A percentile compares a stretch with the other conserved stretches of the same genome.
Evolutionary conservation across 2,113 vertebrate species (phyloP).

Genomic region (Ameiurus melas): DNA sequence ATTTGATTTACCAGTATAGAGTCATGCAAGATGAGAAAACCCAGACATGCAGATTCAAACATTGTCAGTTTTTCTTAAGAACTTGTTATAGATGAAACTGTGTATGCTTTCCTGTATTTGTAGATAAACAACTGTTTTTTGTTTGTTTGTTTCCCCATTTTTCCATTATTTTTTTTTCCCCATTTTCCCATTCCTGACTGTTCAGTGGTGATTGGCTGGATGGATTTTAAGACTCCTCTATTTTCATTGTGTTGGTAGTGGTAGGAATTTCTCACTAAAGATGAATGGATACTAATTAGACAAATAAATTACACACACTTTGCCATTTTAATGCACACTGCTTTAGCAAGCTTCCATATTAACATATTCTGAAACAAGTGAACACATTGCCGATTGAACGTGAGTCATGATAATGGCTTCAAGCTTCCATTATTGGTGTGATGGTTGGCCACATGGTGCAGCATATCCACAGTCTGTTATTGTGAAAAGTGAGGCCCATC

Average conservation of each 20-base stretch:
- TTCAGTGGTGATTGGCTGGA: neutral
- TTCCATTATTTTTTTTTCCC: too few relatives aligned
- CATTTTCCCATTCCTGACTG: neutral
- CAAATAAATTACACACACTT: neutral
- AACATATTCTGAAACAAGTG: slow-evolving; percentile 1
- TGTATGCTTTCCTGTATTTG: too few relatives aligned
- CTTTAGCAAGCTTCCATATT: neutral
- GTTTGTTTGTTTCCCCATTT: too few relatives aligned
- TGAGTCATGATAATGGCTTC: neutral
- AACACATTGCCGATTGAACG: neutral
- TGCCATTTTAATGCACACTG: neutral
- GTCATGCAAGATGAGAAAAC: neutral
- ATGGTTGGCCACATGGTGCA: neutral
- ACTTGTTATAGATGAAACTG: too few relatives aligned
- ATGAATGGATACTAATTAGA: neutral
- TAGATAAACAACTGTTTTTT: neutral
- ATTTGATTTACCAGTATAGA: neutral
- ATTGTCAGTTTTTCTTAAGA: too few relatives aligned
- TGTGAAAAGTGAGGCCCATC: neutral
- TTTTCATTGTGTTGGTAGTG: neutral
- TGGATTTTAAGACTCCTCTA: neutral
- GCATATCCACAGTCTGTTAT: slow-evolving; percentile 27
- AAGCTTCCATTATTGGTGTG: neutral
- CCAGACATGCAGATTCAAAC: too few relatives aligned
- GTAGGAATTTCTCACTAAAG: neutral